phyloP scores from a whole-genome alignment of 2,888 invertebrate species.

The Temnothorax rugatulus region DNA sequence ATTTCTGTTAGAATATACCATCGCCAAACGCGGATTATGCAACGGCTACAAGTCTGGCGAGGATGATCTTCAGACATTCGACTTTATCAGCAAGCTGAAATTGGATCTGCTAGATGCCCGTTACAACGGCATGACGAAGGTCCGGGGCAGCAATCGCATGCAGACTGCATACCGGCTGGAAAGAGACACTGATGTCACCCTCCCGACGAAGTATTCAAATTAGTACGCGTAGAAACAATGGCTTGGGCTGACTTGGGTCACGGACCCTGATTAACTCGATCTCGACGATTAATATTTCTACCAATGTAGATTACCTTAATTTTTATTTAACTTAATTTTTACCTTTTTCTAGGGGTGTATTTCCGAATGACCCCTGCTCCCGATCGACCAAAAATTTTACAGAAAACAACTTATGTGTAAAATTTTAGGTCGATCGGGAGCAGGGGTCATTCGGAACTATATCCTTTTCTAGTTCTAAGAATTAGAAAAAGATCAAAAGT shows the following conservation, averaged over 20 bases:
- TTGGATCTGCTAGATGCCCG: constrained; percentile 89
- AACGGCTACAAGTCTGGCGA: constrained; percentile 90
- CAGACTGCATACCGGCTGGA: constrained; percentile 94
- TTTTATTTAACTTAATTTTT: too few species aligned
- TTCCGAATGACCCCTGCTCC: too few species aligned
- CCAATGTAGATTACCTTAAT: not conserved
- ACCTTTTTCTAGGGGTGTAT: too few species aligned
- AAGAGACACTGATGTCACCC: constrained; percentile 90
- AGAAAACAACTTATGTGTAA: too few species aligned
- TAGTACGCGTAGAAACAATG: not conserved
- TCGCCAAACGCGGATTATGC: constrained; percentile 86
- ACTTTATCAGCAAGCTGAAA: constrained; percentile 93
- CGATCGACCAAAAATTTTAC: too few species aligned
- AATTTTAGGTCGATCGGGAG: too few species aligned
- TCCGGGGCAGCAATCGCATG: constrained; percentile 91
- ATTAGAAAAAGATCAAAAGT: too few species aligned
- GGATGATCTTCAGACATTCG: constrained; percentile 93
- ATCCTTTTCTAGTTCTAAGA: too few species aligned
- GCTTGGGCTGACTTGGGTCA: not conserved
- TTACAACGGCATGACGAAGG: constrained; percentile 90
- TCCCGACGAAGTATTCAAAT: constrained; percentile 89
- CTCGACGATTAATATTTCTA: not conserved
- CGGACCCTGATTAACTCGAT: not conserved
- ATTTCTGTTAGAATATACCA: constrained; percentile 62
- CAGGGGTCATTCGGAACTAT: too few species aligned